Conservation (phyloP, 2,797 vertebrate genomes). For the Megalops cyprinoides region DNA sequence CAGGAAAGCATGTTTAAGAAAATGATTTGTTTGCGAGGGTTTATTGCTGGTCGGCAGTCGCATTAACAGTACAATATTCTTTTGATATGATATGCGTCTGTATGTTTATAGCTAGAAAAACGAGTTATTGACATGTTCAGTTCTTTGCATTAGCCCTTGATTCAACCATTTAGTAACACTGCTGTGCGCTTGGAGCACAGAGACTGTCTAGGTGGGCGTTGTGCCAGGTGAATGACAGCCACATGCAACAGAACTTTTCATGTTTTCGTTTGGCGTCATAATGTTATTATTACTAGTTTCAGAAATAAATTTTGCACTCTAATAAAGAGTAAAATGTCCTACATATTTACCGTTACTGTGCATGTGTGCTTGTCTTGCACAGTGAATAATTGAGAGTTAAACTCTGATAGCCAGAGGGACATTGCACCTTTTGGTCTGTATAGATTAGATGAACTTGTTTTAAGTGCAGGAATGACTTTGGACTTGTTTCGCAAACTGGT, state of each 20-base stretch:
- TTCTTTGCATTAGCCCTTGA: background rate
- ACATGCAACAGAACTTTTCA: background rate
- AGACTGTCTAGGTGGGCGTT: background rate
- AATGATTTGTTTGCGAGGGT: background rate
- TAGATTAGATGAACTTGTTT: slow-evolving; percentile 28
- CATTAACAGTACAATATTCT: background rate
- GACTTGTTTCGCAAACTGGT: slow-evolving; percentile 48
- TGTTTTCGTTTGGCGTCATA: background rate
- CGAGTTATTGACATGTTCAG: background rate
- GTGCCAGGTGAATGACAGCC: background rate
- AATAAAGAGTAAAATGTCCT: background rate
- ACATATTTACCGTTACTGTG: background rate
- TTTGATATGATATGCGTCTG: background rate
- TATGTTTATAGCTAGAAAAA: background rate
- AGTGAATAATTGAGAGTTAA: no score
- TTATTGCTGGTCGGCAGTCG: no score
- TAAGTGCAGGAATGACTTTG: slow-evolving; percentile 51
- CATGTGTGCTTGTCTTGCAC: no score
- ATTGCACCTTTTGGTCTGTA: background rate
- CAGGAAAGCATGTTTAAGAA: background rate
- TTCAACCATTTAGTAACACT: no score
- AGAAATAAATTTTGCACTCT: background rate
- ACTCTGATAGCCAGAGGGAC: background rate
- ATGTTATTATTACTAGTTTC: background rate
- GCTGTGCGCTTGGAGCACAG: background rate